A percentile compares a stretch with the other conserved stretches of the same genome.
These are phyloP conservation scores for Fistularia tabacaria DNA, from an alignment of 2,797 vertebrate species.

Conservation along the genomic window DNA sequence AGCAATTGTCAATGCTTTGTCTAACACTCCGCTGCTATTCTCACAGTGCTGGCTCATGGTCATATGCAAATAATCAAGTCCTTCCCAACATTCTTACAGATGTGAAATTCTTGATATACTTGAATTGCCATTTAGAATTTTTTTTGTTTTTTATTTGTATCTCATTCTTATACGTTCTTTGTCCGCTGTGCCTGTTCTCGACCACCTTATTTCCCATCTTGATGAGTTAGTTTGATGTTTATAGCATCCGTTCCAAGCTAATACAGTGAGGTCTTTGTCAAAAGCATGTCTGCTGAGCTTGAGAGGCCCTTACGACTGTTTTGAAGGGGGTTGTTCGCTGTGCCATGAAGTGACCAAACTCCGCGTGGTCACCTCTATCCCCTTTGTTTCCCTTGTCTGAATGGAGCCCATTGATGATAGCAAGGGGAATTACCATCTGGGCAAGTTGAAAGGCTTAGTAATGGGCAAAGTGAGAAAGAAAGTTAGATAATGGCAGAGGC, in stretches of 20 bases:
- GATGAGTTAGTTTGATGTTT: slow-evolving; percentile 38
- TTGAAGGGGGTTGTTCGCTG: slow-evolving; percentile 50
- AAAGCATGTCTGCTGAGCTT: slow-evolving; percentile 65
- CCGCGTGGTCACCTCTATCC: slow-evolving; percentile 72
- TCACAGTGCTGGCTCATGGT: slow-evolving; percentile 61
- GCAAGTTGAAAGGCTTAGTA: slow-evolving; percentile 36
- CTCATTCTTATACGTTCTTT: slow-evolving; percentile 6
- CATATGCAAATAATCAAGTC: slow-evolving; percentile 13
- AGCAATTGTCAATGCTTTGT: slow-evolving; percentile 31
- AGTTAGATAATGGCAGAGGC: slow-evolving; percentile 19
- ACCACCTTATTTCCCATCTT: slow-evolving; percentile 28
- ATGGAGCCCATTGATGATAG: slow-evolving; percentile 73
- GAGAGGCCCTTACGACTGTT: slow-evolving; percentile 44
- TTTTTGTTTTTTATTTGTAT: slow-evolving; percentile 12
- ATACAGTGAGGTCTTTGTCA: slow-evolving; percentile 59
- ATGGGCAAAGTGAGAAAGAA: slow-evolving; percentile 24
- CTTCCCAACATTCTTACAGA: too few species aligned
- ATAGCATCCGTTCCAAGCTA: slow-evolving; percentile 39
- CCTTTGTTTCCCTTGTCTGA: slow-evolving; percentile 73
- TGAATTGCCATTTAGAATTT: background rate
- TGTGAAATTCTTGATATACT: too few species aligned
- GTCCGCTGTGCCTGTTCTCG: slow-evolving; percentile 11
- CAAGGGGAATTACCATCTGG: slow-evolving; percentile 52
- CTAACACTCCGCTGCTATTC: slow-evolving; percentile 32
- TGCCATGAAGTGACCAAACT: slow-evolving; percentile 57